Conservation (phyloP, 1,140 invertebrate species). For the Carposina sasakii region DNA sequence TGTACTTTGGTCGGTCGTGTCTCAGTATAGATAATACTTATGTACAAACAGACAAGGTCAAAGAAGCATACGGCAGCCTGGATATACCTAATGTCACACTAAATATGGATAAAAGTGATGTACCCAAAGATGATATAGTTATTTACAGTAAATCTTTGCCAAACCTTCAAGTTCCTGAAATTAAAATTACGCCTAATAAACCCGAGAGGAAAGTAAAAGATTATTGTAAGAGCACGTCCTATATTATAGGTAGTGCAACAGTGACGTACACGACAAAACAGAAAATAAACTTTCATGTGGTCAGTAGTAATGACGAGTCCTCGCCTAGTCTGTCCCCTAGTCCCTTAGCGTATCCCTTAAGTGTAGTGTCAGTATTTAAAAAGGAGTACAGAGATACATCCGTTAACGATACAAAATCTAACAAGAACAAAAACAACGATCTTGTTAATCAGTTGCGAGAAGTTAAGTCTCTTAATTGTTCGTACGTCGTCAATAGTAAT, state of each 20-base stretch:
- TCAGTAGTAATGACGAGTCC: slow-evolving; percentile 33
- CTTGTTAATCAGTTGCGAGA: not conserved
- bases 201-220: slow-evolving; percentile 21
- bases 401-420: slow-evolving; percentile 13
- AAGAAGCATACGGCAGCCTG: slow-evolving; percentile 44
- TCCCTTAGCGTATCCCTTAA: slow-evolving; percentile 46
- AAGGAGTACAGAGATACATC: slow-evolving; percentile 35
- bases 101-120: slow-evolving; percentile 42
- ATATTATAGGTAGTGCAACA: slow-evolving; percentile 50
- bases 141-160: slow-evolving; percentile 39
- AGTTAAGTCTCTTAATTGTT: slow-evolving; percentile 27
- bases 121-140: slow-evolving; percentile 36
- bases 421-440: slow-evolving; percentile 19
- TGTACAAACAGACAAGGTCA: slow-evolving; percentile 22
- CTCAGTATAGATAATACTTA: slow-evolving; percentile 19
- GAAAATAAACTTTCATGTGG: slow-evolving; percentile 57
- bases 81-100: slow-evolving; percentile 60
- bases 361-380: slow-evolving; percentile 52
- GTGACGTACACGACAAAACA: slow-evolving; percentile 60
- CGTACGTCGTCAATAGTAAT: slow-evolving; percentile 34
- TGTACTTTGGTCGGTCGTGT: slow-evolving; percentile 17
- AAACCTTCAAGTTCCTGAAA: slow-evolving; percentile 33
- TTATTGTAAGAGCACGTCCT: slow-evolving; percentile 38
- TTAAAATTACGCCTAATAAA: slow-evolving; percentile 25
- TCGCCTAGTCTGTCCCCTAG: slow-evolving; percentile 28